phyloP scores from a whole-genome alignment of 2,113 vertebrate species.

The Anthoscopus minutus region DNA sequence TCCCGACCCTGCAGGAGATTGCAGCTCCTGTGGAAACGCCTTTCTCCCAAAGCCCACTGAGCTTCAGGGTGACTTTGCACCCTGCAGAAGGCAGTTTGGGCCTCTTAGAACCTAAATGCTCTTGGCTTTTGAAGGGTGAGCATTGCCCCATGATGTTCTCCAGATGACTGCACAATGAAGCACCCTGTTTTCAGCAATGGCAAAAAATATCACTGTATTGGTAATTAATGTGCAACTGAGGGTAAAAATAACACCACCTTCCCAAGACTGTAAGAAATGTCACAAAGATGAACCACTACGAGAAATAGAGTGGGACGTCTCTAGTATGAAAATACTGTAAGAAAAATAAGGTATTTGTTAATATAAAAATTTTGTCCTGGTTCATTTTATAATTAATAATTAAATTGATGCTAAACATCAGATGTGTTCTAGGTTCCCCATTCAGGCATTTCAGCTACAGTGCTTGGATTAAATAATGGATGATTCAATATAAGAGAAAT shows the following conservation, averaged over 20 bases:
- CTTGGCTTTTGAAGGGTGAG: background rate
- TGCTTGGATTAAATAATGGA: background rate
- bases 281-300: background rate
- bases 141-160: background rate
- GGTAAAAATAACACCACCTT: background rate
- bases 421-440: background rate
- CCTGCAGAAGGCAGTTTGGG: background rate
- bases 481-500: background rate
- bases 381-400: background rate
- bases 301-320: background rate
- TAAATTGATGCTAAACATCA: background rate
- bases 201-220: background rate
- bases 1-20: background rate
- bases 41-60: background rate
- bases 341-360: background rate
- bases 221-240: background rate
- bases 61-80: background rate
- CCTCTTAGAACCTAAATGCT: background rate
- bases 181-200: background rate
- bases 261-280: background rate
- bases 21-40: background rate
- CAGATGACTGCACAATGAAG: rapidly evolving
- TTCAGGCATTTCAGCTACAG: background rate
- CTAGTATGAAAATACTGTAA: background rate
- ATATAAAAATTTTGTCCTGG: background rate